Evolutionary conservation across 2,797 vertebrate genomes (phyloP).

Genomic region (Numenius phaeopus): DNA sequence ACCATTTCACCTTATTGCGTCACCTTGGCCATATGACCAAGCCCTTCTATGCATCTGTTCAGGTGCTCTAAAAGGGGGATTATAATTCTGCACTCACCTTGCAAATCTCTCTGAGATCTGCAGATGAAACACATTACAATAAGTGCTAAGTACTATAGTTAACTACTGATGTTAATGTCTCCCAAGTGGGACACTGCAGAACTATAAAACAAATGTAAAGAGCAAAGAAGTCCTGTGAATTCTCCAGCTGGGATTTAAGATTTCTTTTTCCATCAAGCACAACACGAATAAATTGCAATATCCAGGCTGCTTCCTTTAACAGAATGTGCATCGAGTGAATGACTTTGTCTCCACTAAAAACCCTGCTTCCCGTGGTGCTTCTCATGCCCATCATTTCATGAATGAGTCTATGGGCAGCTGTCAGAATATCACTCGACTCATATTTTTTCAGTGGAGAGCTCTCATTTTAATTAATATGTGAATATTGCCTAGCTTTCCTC

Average conservation of each 20-base stretch:
- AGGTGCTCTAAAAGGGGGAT: background rate
- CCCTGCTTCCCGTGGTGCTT: background rate
- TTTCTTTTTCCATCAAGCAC: constrained; percentile 5
- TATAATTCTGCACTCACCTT: constrained; percentile 3
- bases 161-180: constrained; percentile 38
- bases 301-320: background rate
- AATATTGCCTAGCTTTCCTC: constrained; percentile 4
- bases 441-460: background rate
- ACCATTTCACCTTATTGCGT: background rate
- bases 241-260: constrained; percentile 31
- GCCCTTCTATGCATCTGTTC: background rate
- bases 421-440: background rate
- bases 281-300: constrained; percentile 55
- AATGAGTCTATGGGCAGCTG: constrained; percentile 51
- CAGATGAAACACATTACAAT: background rate
- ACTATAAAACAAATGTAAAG: constrained; percentile 28
- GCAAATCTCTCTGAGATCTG: background rate
- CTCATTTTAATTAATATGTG: constrained; percentile 23
- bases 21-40: background rate
- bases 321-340: constrained; percentile 15
- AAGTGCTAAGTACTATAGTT: background rate
- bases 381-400: constrained; percentile 31
- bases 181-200: background rate
- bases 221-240: constrained; percentile 20
- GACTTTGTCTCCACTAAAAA: constrained; percentile 15